Percentiles rank a stretch among this genome's conserved stretches.
These are phyloP conservation scores for Tonatia bakeri DNA, from an alignment of 2,113 vertebrate species.

Conservation along the genomic window DNA sequence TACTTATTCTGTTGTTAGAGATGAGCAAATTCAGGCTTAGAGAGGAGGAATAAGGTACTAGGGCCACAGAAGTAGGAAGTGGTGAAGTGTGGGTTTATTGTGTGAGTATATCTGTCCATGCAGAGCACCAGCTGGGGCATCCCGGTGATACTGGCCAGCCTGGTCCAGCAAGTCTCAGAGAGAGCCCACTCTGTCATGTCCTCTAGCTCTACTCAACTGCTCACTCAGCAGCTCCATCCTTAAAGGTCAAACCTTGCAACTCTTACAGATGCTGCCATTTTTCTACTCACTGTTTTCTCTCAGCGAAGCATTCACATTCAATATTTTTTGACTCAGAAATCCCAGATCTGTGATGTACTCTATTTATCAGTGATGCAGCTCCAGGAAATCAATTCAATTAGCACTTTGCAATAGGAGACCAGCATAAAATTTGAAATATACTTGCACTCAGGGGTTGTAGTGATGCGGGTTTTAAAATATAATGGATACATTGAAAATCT, in stretches of 20 bases:
- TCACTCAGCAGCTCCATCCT: neutral
- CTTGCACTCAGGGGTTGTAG: neutral
- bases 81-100: neutral
- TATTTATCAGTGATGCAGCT: slow-evolving; percentile 14
- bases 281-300: neutral
- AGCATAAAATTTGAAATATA: slow-evolving; percentile 39
- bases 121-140: neutral
- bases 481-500: neutral
- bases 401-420: slow-evolving; percentile 34
- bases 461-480: slow-evolving; percentile 22
- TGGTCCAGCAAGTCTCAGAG: neutral
- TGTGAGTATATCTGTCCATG: neutral
- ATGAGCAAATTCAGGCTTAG: neutral
- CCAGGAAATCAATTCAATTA: slow-evolving; percentile 54
- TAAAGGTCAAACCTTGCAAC: neutral
- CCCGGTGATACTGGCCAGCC: neutral
- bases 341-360: neutral
- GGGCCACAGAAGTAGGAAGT: neutral
- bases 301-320: neutral
- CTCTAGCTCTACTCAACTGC: neutral
- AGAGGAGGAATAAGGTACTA: neutral
- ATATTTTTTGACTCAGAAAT: slow-evolving; percentile 45
- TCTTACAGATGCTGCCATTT: neutral
- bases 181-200: neutral
- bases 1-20: neutral